Evolutionary conservation across 1,140 invertebrate species (phyloP).

Genomic region (Bursaphelenchus mucronatus): DNA sequence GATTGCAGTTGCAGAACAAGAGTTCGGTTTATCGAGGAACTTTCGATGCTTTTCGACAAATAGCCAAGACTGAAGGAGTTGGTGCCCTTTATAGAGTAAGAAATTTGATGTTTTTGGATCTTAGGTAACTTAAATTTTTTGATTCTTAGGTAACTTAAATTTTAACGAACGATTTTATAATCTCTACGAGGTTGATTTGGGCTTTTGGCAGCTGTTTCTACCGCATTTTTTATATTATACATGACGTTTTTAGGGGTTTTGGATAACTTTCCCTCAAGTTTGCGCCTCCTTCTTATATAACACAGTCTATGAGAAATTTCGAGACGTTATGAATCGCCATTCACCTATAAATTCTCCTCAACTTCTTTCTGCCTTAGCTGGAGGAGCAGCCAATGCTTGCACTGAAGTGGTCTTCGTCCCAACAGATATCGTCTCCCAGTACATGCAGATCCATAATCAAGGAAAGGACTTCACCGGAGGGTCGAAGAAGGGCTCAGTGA

Average conservation of each 20-base stretch:
- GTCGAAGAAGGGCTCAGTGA: background rate
- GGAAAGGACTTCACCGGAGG: background rate
- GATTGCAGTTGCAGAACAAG: conserved; percentile 70
- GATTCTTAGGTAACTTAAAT: too few relatives aligned
- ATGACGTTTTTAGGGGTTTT: conserved; percentile 25
- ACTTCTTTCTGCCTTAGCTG: background rate
- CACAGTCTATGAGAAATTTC: conserved; percentile 83
- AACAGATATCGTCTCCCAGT: conserved; percentile 1
- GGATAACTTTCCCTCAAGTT: conserved; percentile 48
- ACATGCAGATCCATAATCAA: background rate
- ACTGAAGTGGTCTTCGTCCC: background rate
- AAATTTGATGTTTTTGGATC: too few relatives aligned
- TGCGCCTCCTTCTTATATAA: conserved; percentile 70
- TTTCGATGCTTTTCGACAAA: conserved; percentile 81
- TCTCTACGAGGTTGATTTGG: too few relatives aligned
- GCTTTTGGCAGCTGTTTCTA: background rate
- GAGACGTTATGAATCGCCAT: conserved; percentile 61
- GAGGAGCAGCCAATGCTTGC: conserved; percentile 1
- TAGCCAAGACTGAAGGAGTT: conserved; percentile 76
- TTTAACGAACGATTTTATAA: too few relatives aligned
- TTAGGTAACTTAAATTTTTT: too few relatives aligned
- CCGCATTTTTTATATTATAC: too few relatives aligned
- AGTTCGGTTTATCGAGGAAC: conserved; percentile 42
- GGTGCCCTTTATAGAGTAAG: conserved; percentile 73
- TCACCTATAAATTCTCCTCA: background rate